Evolutionary conservation across 2,888 invertebrate genomes (phyloP), one percentile per base, ranked within the genome.

Genomic region (Agriopis leucophaearia): DNA sequence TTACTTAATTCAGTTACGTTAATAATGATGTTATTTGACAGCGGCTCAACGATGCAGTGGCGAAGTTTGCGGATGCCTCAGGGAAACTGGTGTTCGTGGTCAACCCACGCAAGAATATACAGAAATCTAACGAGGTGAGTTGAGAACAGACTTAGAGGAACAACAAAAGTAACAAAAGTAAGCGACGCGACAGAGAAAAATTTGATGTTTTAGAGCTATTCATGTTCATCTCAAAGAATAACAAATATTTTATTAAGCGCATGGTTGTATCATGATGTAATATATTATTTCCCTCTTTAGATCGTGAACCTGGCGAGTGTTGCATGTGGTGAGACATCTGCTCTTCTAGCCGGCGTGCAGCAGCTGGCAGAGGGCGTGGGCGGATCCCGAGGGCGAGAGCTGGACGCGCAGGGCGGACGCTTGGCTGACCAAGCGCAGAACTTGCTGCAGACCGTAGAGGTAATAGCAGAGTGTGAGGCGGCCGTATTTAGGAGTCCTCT

Each of bases 401-500:
- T 88, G 35, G 81, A 81, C 42, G 48, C 16, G 3, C 63, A 66
- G 9, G 84, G 83, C 0, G 74, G 79, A 0, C 68, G 62, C 48
- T 73, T 84, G 0, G 84, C 83, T 4, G 82, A 81, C n/a, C 78
- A 78, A 0, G 85, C 86, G 0, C 77, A 86, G 54, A 76, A 76
- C 0, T 70, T 89, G 36, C 73, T 84, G 2, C 79, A 80, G 47
- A 71, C 82, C 12, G 83, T 83, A 5, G 83, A 86, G 84, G 88
- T 87, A 16, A 16, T 0, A 4, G 0, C 8, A 10, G 5, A 0
- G 9, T 8, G 8, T 2, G 0, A 9, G 15, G 4, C 16, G 6
- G 42, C 1, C 7, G 4, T 13, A 44, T 44, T 44, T 6, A n/a
- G 1, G 0, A n/a, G n/a, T 4, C 13, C 44, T 4, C 16, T 16